phyloP scores from a whole-genome alignment of 2,113 vertebrate species.

The Gulo gulo region DNA sequence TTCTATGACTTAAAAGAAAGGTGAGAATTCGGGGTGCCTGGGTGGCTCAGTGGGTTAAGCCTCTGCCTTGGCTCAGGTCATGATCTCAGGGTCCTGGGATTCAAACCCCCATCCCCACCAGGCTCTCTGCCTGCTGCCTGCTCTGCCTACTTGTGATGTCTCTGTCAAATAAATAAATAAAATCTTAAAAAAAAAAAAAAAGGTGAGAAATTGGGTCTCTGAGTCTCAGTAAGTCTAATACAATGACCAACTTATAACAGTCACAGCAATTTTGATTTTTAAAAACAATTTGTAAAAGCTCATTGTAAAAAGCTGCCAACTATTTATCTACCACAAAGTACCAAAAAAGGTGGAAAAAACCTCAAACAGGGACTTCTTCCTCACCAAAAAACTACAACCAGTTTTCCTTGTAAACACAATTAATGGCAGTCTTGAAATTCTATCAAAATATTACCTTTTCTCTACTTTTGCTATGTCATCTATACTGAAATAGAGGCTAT shows the following conservation, averaged over 20 bases:
- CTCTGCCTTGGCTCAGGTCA: no score
- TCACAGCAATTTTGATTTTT: neutral
- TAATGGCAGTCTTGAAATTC: neutral
- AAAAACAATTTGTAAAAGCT: slow-evolving; percentile 7
- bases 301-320: neutral
- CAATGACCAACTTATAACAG: neutral
- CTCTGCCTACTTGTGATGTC: no score
- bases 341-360: neutral
- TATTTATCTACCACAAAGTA: slow-evolving; percentile 10
- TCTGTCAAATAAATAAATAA: no score
- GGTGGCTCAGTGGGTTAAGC: no score
- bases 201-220: neutral
- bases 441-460: neutral
- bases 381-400: slow-evolving; percentile 11
- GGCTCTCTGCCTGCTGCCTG: no score
- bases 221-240: neutral
- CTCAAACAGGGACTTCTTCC: neutral
- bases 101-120: no score
- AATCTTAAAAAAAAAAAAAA: neutral
- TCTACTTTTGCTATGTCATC: neutral
- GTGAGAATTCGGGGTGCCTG: neutral
- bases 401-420: slow-evolving; percentile 1
- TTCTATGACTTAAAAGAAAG: neutral
- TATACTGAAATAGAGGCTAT: neutral
- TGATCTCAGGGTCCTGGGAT: no score